phyloP scores from a whole-genome alignment of 2,113 vertebrate genomes.

The Potamarius usumacintae region DNA sequence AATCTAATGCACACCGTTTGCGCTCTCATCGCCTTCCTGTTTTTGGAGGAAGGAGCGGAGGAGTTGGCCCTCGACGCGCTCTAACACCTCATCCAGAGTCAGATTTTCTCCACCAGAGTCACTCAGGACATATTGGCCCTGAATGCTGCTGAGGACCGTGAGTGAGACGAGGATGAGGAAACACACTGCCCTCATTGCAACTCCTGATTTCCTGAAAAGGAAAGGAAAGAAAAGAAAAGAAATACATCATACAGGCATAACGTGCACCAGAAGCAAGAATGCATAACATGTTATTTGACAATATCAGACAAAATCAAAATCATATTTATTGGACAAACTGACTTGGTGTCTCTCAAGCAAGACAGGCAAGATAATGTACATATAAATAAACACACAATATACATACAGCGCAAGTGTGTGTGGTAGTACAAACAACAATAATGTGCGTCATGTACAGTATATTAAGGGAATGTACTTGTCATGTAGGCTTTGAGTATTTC shows the following conservation, averaged over 20 bases:
- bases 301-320: background rate
- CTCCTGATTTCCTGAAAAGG: slow-evolving; percentile 52
- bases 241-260: background rate
- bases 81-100: slow-evolving; percentile 72
- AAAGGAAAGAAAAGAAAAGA: background rate
- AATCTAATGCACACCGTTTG: slow-evolving; percentile 68
- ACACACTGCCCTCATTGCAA: slow-evolving; percentile 74
- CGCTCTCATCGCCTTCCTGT: slow-evolving; percentile 70
- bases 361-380: no score
- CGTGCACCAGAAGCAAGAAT: background rate
- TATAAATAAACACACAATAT: no score
- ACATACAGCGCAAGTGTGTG: no score
- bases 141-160: slow-evolving; percentile 62
- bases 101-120: slow-evolving; percentile 61
- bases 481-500: no score
- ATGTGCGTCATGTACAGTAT: no score
- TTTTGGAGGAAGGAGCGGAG: slow-evolving; percentile 76
- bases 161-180: slow-evolving; percentile 74
- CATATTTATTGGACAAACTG: no score
- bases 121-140: slow-evolving; percentile 65
- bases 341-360: no score
- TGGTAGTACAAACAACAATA: no score
- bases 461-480: no score
- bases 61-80: slow-evolving; percentile 74
- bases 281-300: background rate